Percentiles rank a stretch among this genome's conserved stretches.
Evolutionary conservation across 2,797 vertebrate species (phyloP).

Genomic region (Gastrophryne carolinensis): DNA sequence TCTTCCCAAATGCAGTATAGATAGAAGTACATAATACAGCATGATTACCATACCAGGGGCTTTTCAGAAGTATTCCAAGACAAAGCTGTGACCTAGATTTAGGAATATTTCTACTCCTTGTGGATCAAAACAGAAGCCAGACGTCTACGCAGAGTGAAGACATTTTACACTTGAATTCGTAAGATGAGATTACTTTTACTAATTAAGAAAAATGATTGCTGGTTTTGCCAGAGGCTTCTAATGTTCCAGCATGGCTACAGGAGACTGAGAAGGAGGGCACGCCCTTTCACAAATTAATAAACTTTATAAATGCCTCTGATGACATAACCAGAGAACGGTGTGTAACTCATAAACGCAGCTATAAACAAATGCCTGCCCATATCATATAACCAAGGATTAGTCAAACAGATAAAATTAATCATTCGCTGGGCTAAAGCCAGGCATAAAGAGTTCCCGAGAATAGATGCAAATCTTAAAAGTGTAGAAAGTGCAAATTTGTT

Average conservation of each 20-base stretch:
- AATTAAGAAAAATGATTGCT: conserved; percentile 62
- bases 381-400: conserved; percentile 74
- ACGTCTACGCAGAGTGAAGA: conserved; percentile 57
- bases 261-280: conserved; percentile 73
- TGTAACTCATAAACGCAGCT: conserved; percentile 72
- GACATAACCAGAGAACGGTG: conserved; percentile 67
- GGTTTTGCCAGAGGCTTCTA: conserved; percentile 72
- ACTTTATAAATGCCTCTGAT: conserved; percentile 70
- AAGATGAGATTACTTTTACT: conserved; percentile 57
- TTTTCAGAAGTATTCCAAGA: no score
- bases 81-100: no score
- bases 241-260: conserved; percentile 75
- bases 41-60: no score
- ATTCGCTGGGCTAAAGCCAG: conserved; percentile 68
- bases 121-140: conserved; percentile 6
- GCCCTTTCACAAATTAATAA: conserved; percentile 69
- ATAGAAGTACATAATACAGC: no score
- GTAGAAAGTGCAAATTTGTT: no score
- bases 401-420: conserved; percentile 67
- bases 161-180: conserved; percentile 56
- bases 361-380: conserved; percentile 74
- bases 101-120: neutral
- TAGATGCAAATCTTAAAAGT: conserved; percentile 8
- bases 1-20: no score
- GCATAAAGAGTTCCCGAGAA: conserved; percentile 61